Percentiles rank a stretch among this genome's conserved stretches.
These are phyloP conservation scores for Orthosia incerta DNA, from an alignment of 2,888 invertebrate species.

Conservation along the genomic window DNA sequence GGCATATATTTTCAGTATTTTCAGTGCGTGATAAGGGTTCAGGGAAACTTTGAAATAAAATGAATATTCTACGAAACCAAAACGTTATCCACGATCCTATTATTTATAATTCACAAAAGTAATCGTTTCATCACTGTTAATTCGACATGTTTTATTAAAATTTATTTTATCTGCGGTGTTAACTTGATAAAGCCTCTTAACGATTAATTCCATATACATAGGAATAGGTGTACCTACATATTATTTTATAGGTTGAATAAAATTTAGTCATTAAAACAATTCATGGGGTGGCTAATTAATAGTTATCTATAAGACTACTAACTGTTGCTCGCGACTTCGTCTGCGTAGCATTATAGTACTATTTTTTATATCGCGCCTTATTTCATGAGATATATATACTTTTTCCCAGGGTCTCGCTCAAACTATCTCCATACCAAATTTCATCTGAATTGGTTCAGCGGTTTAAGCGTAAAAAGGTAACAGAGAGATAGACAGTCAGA, in stretches of 20 bases:
- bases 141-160: conserved; percentile 22
- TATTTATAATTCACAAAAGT: conserved; percentile 33
- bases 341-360: too few relatives aligned
- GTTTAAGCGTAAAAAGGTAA: too few relatives aligned
- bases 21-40: neutral
- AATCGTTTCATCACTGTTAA: conserved; percentile 32
- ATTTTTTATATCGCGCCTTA: too few relatives aligned
- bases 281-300: neutral
- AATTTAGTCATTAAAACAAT: neutral
- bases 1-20: neutral
- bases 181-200: conserved; percentile 24
- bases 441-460: too few relatives aligned
- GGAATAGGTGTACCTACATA: neutral
- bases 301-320: too few relatives aligned
- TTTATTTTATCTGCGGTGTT: conserved; percentile 9
- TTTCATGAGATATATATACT: too few relatives aligned
- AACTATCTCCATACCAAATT: too few relatives aligned
- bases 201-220: conserved; percentile 1
- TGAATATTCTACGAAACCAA: neutral
- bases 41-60: conserved; percentile 11
- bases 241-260: neutral
- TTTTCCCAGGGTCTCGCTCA: too few relatives aligned
- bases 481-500: too few relatives aligned
- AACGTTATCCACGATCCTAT: conserved; percentile 1
- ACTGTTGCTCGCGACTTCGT: too few relatives aligned